Evolutionary conservation across 1,140 invertebrate species (phyloP), one percentile per base, ranked within the genome.

Genomic region (Meloidogyne hapla): DNA sequence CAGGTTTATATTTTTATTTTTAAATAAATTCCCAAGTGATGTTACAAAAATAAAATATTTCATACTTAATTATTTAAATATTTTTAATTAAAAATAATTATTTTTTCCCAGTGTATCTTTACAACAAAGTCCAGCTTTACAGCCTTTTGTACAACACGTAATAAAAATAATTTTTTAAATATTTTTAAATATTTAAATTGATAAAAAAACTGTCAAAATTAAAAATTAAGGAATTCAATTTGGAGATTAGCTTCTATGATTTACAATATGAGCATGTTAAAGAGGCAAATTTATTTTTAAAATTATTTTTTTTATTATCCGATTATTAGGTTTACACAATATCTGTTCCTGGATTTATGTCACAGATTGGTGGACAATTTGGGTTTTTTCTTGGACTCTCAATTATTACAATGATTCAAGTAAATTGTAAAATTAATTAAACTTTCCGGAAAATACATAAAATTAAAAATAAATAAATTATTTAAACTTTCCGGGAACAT

Each of bases 321-420:
- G 13, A 2, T 15, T 45, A 15, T 45, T 45, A 56, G 48, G 48
- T 56, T 13, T 80, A 74, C 21, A 85, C 83, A 23, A 84, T 81
- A 15, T 83, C 83, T 26, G 79, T 84, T 9, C 83, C 83, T 15
- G 78, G 83, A 1, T 84, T 84, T 74, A 84, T 84, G 83, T 84
- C 83, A 15, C 83, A 84, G 68, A 84, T 84, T 69, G 83, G 83
- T 42, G 83, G 83, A 13, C 83, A 84, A 77, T 85, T 85, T 68
- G 84, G 84, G 0, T 85, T 85, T 65, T 85, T 87, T 61, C 76
- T 85, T 9, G 84, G 84, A 28, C 65, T 85, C 9, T 85, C 84
- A 10, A 85, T 87, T n/a, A 85, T 85, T 56, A 85, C 85, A 62
- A 72, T 85, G 23, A 79, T 85, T n/a, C 85, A 87, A 74, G 83